Percentiles rank a stretch among this genome's conserved stretches.
phyloP scores from a whole-genome alignment of 2,888 invertebrate species.

The Polymixis flavicincta region DNA sequence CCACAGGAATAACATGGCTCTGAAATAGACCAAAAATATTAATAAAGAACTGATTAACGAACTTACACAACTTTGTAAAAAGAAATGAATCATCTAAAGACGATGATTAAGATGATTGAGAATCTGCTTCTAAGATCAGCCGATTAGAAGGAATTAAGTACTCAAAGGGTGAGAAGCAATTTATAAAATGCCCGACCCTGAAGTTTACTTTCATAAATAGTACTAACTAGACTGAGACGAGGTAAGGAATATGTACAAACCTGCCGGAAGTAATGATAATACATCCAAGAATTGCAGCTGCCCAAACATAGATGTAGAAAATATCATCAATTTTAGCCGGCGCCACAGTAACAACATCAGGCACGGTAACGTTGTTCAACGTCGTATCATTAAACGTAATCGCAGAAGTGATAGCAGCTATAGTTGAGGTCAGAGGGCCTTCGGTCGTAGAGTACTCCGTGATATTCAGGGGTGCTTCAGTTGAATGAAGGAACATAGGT shows the following conservation, averaged over 20 bases:
- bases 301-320: conserved; percentile 90
- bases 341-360: conserved; percentile 51
- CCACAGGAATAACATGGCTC: conserved; percentile 93
- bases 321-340: conserved; percentile 72
- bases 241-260: conserved; percentile 68
- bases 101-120: background rate
- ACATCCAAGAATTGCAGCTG: conserved; percentile 89
- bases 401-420: conserved; percentile 15
- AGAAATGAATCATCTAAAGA: background rate
- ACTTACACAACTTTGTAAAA: no score
- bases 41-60: background rate
- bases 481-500: conserved; percentile 11
- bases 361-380: conserved; percentile 18
- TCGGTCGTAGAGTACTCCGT: conserved; percentile 26
- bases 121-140: no score
- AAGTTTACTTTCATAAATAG: background rate
- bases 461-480: conserved; percentile 1
- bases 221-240: background rate
- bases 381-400: conserved; percentile 17
- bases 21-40: conserved; percentile 68
- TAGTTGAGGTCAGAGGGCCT: conserved; percentile 15
- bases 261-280: conserved; percentile 90
- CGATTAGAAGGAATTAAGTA: no score
- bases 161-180: background rate
- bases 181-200: background rate